These are phyloP conservation scores for Halichoerus grypus DNA, from an alignment of 2,113 vertebrate species.

Conservation along the genomic window DNA sequence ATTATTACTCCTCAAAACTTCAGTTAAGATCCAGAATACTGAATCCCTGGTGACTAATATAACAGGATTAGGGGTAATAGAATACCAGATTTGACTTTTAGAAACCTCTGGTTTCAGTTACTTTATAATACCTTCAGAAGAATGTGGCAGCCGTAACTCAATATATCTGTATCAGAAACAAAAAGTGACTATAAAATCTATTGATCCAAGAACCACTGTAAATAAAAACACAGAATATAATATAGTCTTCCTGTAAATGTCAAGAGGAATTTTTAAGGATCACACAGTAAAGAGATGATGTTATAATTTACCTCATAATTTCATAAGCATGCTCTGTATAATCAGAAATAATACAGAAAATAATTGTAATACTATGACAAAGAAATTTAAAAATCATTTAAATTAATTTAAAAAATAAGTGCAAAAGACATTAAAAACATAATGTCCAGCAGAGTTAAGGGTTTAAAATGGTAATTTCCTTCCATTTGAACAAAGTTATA, in stretches of 20 bases:
- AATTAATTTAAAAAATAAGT: background rate
- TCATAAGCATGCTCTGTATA: background rate
- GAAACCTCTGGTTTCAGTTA: background rate
- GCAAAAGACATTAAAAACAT: slow-evolving; percentile 15
- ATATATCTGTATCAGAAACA: background rate
- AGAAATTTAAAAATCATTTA: background rate
- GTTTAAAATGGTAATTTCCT: slow-evolving; percentile 21
- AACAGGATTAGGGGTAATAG: background rate
- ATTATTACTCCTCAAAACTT: slow-evolving; percentile 49
- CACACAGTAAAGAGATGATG: background rate
- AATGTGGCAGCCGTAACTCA: background rate
- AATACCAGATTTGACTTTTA: slow-evolving; percentile 44
- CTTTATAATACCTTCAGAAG: background rate
- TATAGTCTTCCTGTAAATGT: background rate
- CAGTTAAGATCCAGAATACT: background rate
- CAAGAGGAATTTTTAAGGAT: slow-evolving; percentile 2
- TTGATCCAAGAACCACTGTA: background rate
- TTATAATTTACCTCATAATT: slow-evolving; percentile 1
- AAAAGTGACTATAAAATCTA: background rate
- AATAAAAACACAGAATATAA: slow-evolving; percentile 30
- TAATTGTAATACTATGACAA: background rate
- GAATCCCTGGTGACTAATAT: slow-evolving; percentile 8
- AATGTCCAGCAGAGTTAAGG: background rate
- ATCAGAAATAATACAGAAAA: slow-evolving; percentile 8
- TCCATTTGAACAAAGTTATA: background rate